These are phyloP conservation scores for Hyles lineata DNA, from an alignment of 2,888 invertebrate genomes.

Conservation along the genomic window DNA sequence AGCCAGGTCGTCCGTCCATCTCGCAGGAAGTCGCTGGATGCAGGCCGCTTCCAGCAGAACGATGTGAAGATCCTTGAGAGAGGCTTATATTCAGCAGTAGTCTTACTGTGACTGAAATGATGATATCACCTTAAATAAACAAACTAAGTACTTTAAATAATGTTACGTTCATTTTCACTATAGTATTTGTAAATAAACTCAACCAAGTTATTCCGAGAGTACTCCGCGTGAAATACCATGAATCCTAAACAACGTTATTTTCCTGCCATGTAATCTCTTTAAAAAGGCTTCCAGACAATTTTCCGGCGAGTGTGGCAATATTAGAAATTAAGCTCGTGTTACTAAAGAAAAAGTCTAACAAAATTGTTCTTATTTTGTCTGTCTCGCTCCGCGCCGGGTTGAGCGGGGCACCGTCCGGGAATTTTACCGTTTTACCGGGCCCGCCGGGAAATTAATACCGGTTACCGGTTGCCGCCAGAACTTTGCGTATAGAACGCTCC, in stretches of 20 bases:
- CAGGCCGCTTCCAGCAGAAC: no score
- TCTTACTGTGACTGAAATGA: no score
- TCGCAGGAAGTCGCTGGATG: no score
- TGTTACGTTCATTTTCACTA: not conserved
- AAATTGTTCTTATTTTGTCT: slow-evolving; percentile 23
- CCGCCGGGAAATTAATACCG: slow-evolving; percentile 66
- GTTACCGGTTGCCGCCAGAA: slow-evolving; percentile 49
- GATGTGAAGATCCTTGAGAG: no score
- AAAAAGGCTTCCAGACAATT: not conserved
- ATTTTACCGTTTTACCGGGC: slow-evolving; percentile 49
- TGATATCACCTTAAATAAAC: no score
- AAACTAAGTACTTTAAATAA: not conserved
- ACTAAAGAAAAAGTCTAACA: slow-evolving; percentile 4
- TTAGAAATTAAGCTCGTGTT: slow-evolving; percentile 23
- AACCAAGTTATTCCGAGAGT: not conserved
- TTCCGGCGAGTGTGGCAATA: slow-evolving; percentile 8
- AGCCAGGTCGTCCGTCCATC: no score
- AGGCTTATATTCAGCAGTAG: no score
- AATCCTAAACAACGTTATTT: not conserved
- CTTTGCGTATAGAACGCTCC: slow-evolving; percentile 52
- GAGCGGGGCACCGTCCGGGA: slow-evolving; percentile 34
- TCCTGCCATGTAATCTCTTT: not conserved
- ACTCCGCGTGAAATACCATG: not conserved
- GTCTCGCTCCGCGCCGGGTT: not conserved
- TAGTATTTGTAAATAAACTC: not conserved